These are phyloP conservation scores for Phoxinus dragarum DNA, from an alignment of 2,797 vertebrate species.

Conservation along the genomic window DNA sequence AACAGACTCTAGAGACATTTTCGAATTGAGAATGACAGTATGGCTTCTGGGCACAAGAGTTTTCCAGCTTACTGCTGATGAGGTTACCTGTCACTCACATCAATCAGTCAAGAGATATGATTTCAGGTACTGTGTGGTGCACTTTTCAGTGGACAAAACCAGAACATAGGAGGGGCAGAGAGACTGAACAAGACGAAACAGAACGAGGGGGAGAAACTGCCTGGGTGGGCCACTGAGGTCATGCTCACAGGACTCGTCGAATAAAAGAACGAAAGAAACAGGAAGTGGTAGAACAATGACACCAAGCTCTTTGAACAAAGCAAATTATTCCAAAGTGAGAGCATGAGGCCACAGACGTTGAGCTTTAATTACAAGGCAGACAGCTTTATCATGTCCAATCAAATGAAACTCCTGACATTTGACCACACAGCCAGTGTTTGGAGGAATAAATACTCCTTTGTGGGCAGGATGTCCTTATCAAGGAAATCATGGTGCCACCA, in stretches of 20 bases:
- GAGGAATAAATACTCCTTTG: constrained; percentile 57
- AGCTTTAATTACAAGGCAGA: constrained; percentile 64
- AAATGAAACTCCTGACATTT: constrained; percentile 61
- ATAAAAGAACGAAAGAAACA: constrained; percentile 74
- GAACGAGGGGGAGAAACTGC: constrained; percentile 64
- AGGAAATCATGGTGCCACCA: constrained; percentile 59
- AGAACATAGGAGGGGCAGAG: constrained; percentile 62
- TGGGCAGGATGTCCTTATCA: constrained; percentile 59
- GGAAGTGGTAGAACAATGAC: constrained; percentile 77
- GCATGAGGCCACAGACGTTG: constrained; percentile 49
- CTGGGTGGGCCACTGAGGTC: constrained; percentile 85
- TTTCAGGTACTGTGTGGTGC: constrained; percentile 62
- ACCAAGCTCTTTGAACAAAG: constrained; percentile 66
- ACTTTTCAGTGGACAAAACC: constrained; percentile 66
- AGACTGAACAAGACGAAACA: constrained; percentile 57
- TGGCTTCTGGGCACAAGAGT: not conserved
- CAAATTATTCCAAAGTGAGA: constrained; percentile 62
- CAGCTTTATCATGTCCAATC: constrained; percentile 66
- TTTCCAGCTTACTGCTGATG: not conserved
- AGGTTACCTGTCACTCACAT: constrained; percentile 53
- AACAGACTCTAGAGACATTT: not conserved
- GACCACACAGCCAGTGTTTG: constrained; percentile 54
- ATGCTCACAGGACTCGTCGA: constrained; percentile 66
- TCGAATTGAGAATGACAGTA: not conserved
- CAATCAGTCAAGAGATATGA: constrained; percentile 63